Evolutionary conservation across 2,113 vertebrate species (phyloP), one percentile per base, ranked within the genome.

Genomic region (Rhea pennata): DNA sequence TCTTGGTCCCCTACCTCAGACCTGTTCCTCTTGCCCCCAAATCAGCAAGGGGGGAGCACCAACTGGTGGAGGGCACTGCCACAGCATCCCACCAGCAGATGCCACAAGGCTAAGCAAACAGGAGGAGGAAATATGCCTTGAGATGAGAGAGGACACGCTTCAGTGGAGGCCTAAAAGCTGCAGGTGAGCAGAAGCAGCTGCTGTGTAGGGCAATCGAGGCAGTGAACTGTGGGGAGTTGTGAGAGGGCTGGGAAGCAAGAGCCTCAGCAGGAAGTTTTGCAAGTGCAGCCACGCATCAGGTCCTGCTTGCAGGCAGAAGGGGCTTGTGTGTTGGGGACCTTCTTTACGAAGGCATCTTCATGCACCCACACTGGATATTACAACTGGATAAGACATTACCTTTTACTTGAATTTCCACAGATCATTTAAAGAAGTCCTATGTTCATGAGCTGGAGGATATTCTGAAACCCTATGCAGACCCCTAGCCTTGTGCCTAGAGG

Each of bases 361-460:
- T 36, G 54, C 0, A 0, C 15, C 31, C 51, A 48, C 24, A 29
- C 2, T 9, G 73, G 12, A 6, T 65, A 29, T 4, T 3, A 3
- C 6, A 2, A 15, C 29, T 90, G 53, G 15, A 4, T 59, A 79
- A 44, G 33, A 21, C 24, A 7, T 29, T 67, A n/a, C 5, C 72
- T 87, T 80, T 65, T 39, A 21, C 9, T 16, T 64, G 12, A 15
- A 15, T 59, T 73, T 81, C 77, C 69, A 80, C 9, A 65, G 42
- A 12, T 48, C 5, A 13, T 46, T 90, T 66, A 46, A 3, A 5
- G 46, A 4, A 86, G 12, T 53, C 74, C n/a, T 72, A 33, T 72
- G 7, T 58, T 64, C 40, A n/a, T 48, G 44, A 76, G 33, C 42
- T 64, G 26, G 27, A 93, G 7, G 19, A 26, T 22, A n/a, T 76